Conservation (phyloP, 2,113 vertebrate species). For the Irena cyanogastra region DNA sequence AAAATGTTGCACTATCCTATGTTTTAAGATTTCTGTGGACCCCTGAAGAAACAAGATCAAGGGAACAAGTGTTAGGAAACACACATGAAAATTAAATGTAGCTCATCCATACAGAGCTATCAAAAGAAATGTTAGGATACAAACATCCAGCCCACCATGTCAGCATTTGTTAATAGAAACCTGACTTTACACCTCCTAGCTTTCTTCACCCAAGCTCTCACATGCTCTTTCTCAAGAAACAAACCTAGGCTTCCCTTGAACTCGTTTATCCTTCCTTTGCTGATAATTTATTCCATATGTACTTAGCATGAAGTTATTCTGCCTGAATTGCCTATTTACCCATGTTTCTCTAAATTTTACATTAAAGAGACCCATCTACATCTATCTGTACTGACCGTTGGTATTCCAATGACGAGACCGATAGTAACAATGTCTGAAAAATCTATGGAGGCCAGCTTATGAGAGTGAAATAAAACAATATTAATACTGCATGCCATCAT, state of each 20-base stretch:
- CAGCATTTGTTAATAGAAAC: slow-evolving; percentile 12
- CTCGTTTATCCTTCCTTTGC: slow-evolving; percentile 22
- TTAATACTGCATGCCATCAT: neutral
- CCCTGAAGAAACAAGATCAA: neutral
- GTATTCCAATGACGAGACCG: neutral
- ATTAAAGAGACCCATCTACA: neutral
- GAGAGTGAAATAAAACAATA: neutral
- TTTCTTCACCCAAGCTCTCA: slow-evolving; percentile 11
- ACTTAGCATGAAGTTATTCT: slow-evolving; percentile 9
- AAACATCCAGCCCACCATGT: neutral
- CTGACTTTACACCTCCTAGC: slow-evolving; percentile 23
- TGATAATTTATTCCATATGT: slow-evolving; percentile 27
- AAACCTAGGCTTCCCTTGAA: slow-evolving; percentile 18
- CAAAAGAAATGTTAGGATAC: neutral
- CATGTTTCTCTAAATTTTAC: neutral
- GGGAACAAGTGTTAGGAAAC: neutral
- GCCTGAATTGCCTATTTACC: neutral
- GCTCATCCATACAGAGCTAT: neutral
- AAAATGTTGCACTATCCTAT: neutral
- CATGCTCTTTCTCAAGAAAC: neutral
- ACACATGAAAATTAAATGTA: neutral
- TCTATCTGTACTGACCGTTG: neutral
- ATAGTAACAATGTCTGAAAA: neutral
- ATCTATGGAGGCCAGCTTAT: neutral
- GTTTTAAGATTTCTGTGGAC: neutral